Conservation (phyloP, 1,140 invertebrate species). For the Aphidius ervi region DNA sequence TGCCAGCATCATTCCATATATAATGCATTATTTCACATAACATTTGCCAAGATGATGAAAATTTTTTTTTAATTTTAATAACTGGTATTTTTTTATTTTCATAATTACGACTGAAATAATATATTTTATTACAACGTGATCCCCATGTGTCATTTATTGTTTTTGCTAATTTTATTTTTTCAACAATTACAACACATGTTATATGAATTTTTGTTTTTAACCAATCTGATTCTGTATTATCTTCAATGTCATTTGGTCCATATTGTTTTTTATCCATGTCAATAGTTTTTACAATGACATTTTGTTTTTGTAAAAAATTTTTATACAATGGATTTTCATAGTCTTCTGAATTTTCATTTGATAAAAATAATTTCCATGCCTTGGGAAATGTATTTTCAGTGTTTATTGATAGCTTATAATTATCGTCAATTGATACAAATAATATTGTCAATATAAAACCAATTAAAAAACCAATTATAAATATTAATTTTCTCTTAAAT, state of each 20-base stretch:
- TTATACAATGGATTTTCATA: constrained; percentile 28
- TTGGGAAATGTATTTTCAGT: constrained; percentile 4
- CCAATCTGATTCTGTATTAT: constrained; percentile 41
- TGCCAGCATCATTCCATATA: constrained; percentile 32
- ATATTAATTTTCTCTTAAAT: constrained; percentile 21
- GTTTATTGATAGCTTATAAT: constrained; percentile 10
- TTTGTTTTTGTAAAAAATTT: constrained; percentile 34
- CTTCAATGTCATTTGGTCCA: constrained; percentile 17
- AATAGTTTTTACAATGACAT: constrained; percentile 25
- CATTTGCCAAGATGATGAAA: constrained; percentile 50
- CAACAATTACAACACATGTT: constrained; percentile 45
- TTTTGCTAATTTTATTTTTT: constrained; percentile 38
- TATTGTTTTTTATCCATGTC: constrained; percentile 40
- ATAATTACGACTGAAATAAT: constrained; percentile 39
- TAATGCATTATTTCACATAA: constrained; percentile 48
- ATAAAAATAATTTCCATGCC: constrained; percentile 14
- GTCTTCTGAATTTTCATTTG: constrained; percentile 13
- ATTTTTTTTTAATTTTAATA: constrained; percentile 37
- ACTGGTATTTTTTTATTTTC: constrained; percentile 30
- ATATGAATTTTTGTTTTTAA: constrained; percentile 37
- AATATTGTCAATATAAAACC: constrained; percentile 30
- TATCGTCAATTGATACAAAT: constrained; percentile 12
- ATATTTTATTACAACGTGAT: constrained; percentile 41
- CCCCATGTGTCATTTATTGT: constrained; percentile 46
- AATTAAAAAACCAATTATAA: constrained; percentile 32